Evolutionary conservation across 2,888 invertebrate species (phyloP).

Genomic region (Sinelater perroti): DNA sequence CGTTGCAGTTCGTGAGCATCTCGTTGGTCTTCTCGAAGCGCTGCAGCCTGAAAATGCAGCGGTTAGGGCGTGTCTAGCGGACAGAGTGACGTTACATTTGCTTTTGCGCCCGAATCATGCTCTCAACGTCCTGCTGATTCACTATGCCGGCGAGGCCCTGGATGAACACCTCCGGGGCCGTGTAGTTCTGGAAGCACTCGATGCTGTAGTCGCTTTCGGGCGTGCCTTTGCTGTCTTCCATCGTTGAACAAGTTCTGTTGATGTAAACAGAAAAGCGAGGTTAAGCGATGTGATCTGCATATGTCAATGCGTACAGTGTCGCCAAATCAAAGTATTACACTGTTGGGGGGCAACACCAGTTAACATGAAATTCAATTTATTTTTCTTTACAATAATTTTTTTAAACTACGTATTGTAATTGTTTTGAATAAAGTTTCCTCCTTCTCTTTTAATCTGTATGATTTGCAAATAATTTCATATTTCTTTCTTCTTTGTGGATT

Average conservation of each 20-base stretch:
- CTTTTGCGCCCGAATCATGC: slow-evolving; percentile 89
- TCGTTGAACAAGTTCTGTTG: slow-evolving; percentile 38
- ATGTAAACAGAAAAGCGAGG: no score
- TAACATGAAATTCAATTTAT: no score
- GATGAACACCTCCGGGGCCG: slow-evolving; percentile 91
- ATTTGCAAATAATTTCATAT: no score
- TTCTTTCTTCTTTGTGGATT: no score
- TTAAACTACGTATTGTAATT: no score
- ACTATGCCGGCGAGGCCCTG: slow-evolving; percentile 92
- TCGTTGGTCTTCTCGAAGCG: slow-evolving; percentile 99
- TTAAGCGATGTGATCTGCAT: no score
- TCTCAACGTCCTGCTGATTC: slow-evolving; percentile 89
- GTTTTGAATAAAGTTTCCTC: no score
- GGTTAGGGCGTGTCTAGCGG: background rate
- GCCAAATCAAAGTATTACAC: no score
- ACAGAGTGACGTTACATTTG: slow-evolving; percentile 76
- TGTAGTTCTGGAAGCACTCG: slow-evolving; percentile 89
- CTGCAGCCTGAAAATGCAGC: slow-evolving; percentile 73
- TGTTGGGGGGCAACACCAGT: no score
- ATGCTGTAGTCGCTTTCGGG: slow-evolving; percentile 78
- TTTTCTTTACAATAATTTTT: no score
- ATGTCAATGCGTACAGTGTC: no score
- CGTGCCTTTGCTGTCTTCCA: slow-evolving; percentile 64
- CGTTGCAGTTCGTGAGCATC: slow-evolving; percentile 97
- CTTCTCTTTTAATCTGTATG: no score